These are phyloP conservation scores for Mastacembelus armatus DNA, from an alignment of 2,797 vertebrate species.

Conservation along the genomic window DNA sequence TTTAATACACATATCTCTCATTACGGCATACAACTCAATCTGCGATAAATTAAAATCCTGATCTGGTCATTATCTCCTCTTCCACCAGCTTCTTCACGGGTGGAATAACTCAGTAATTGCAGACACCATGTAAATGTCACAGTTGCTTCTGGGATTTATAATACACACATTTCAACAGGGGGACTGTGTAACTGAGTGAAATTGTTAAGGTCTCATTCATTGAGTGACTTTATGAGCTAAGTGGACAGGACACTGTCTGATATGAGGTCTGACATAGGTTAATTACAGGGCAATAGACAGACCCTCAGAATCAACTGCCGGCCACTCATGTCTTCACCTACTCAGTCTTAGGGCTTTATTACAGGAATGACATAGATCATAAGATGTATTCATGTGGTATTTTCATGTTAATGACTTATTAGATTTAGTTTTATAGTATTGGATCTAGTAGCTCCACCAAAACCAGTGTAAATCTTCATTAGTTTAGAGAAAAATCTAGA, in stretches of 20 bases:
- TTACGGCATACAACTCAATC: no score
- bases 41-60: no score
- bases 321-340: slow-evolving; percentile 23
- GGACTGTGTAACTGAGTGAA: slow-evolving; percentile 14
- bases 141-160: slow-evolving; percentile 30
- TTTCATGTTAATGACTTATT: slow-evolving; percentile 15
- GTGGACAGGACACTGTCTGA: slow-evolving; percentile 26
- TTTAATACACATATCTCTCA: no score
- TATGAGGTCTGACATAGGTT: slow-evolving; percentile 27
- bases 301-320: slow-evolving; percentile 13
- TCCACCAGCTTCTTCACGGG: slow-evolving; percentile 7
- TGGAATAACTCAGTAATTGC: slow-evolving; percentile 30
- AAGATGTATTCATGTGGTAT: not conserved
- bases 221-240: slow-evolving; percentile 27
- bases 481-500: no score
- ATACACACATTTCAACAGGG: slow-evolving; percentile 11
- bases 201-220: slow-evolving; percentile 20
- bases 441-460: not conserved
- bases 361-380: slow-evolving; percentile 5
- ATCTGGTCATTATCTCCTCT: slow-evolving; percentile 18
- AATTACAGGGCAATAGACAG: slow-evolving; percentile 40
- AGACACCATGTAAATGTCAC: slow-evolving; percentile 45
- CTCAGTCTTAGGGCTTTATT: slow-evolving; percentile 12
- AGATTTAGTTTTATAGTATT: slow-evolving; percentile 7
- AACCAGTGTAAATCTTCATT: not conserved